phyloP scores from a whole-genome alignment of 2,113 vertebrate species.

The Cavia aperea region DNA sequence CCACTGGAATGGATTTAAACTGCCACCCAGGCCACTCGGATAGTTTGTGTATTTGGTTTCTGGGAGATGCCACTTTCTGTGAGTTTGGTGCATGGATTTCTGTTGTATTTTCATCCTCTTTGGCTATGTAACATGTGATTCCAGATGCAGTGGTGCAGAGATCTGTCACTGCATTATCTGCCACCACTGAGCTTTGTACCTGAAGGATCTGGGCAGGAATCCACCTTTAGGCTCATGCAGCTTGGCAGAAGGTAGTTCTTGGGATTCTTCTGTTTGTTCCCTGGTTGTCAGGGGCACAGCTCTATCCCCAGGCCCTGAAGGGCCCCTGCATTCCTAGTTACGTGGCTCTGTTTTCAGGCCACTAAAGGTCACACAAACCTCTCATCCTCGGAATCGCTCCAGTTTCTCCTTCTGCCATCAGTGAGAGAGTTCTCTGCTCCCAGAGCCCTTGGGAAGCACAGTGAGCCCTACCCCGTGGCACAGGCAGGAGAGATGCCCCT shows the following conservation, averaged over 20 bases:
- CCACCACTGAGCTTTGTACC: background rate
- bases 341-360: rapidly evolving
- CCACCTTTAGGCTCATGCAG: background rate
- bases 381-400: background rate
- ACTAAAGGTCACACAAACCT: background rate
- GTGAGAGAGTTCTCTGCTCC: background rate
- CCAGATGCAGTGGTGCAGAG: background rate
- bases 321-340: rapidly evolving
- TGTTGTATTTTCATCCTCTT: background rate
- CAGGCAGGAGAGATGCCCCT: background rate
- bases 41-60: background rate
- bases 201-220: background rate
- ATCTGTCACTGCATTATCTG: background rate
- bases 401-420: background rate
- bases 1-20: background rate
- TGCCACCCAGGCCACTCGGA: background rate
- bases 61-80: background rate
- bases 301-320: background rate
- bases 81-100: background rate
- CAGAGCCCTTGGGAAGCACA: background rate
- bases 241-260: background rate
- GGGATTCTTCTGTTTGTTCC: no score
- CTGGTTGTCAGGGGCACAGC: background rate
- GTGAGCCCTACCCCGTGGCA: rapidly evolving
- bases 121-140: background rate